A percentile compares a stretch with the other conserved stretches of the same genome.
These are phyloP conservation scores for Limnothrissa miodon DNA, from an alignment of 2,113 vertebrate genomes.

Conservation along the genomic window DNA sequence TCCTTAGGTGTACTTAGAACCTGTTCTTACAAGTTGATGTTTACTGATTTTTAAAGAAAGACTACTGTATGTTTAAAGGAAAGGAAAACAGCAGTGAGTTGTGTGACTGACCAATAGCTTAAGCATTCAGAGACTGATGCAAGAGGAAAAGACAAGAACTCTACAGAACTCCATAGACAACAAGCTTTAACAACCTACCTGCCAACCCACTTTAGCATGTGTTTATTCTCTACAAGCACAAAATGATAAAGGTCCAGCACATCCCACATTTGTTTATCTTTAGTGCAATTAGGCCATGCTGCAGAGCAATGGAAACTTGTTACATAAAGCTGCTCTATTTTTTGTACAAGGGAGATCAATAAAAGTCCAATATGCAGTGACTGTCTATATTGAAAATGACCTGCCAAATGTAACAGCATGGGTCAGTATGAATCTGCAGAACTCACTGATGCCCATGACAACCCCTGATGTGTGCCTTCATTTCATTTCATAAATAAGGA, in stretches of 20 bases:
- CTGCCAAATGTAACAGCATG: neutral
- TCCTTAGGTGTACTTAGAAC: neutral
- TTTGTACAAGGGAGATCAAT: constrained; percentile 59
- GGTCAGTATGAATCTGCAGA: neutral
- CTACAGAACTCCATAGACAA: neutral
- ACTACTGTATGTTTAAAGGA: neutral
- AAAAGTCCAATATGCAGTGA: constrained; percentile 30
- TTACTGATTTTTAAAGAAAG: neutral
- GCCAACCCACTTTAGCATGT: neutral
- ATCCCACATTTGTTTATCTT: constrained; percentile 56
- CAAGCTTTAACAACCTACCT: neutral
- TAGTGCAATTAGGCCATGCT: constrained; percentile 54
- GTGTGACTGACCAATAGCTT: neutral
- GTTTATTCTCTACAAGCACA: neutral
- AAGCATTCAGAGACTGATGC: neutral
- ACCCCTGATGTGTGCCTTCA: neutral
- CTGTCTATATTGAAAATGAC: neutral
- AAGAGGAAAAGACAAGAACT: neutral
- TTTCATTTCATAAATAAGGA: neutral
- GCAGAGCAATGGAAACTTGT: constrained; percentile 66
- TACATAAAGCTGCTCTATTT: constrained; percentile 66
- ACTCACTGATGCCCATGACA: neutral
- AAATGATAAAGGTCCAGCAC: neutral
- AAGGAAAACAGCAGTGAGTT: neutral
- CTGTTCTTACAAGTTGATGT: neutral